phyloP scores from a whole-genome alignment of 2,797 vertebrate genomes.

The Nannoperca obscura region DNA sequence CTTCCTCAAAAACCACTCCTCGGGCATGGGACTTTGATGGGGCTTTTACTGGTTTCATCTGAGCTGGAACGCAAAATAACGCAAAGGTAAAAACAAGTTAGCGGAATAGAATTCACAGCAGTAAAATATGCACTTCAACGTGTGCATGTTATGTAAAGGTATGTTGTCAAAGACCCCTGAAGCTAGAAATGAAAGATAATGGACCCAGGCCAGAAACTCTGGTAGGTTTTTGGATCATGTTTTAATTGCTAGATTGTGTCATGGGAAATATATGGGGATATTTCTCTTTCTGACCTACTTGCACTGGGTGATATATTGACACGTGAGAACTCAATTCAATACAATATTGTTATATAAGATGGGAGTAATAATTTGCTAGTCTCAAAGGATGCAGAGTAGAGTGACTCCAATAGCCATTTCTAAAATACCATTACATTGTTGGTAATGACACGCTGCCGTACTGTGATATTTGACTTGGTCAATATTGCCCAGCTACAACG shows the following conservation, averaged over 20 bases:
- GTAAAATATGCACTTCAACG: not conserved
- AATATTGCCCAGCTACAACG: not conserved
- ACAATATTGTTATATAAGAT: not conserved
- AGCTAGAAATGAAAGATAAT: not conserved
- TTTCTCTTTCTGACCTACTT: not conserved
- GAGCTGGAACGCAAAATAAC: constrained; percentile 45
- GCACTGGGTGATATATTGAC: not conserved
- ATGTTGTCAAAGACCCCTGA: not conserved
- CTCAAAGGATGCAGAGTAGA: not conserved
- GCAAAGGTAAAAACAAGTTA: not conserved
- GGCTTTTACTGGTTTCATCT: constrained; percentile 55
- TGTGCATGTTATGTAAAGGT: not conserved
- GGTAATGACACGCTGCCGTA: not conserved
- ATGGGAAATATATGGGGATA: too few species aligned
- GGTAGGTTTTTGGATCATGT: too few species aligned
- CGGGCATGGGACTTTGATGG: constrained; percentile 55
- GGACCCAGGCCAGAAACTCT: not conserved
- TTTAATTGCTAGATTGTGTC: not conserved
- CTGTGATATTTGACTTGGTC: not conserved
- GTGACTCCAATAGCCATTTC: not conserved
- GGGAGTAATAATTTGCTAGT: not conserved
- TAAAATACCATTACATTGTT: not conserved
- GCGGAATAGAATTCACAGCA: not conserved
- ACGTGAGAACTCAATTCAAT: not conserved
- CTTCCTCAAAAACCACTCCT: constrained; percentile 80